Conservation (phyloP, 2,113 vertebrate genomes). For the Notiomystis cincta region DNA sequence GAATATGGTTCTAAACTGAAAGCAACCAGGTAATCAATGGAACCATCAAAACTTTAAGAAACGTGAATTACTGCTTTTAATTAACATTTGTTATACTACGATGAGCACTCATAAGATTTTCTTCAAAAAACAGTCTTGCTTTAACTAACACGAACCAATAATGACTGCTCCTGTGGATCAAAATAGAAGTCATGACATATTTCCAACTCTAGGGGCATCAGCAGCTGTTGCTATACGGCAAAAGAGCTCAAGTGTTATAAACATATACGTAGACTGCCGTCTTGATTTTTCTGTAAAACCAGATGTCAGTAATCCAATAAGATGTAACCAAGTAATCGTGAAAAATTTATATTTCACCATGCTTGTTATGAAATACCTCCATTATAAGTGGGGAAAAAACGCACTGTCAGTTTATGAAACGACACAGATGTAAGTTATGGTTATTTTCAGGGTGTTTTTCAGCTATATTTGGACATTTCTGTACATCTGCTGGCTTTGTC, state of each 20-base stretch:
- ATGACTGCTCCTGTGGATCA: not conserved
- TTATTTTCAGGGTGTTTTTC: not conserved
- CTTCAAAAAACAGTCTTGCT: not conserved
- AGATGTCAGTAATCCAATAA: not conserved
- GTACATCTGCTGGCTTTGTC: not conserved
- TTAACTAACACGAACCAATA: not conserved
- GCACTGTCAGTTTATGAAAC: not conserved
- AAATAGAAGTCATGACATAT: conserved; percentile 22
- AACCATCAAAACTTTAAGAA: not conserved
- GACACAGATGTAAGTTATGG: not conserved
- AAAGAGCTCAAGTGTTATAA: conserved; percentile 6
- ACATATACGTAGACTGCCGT: not conserved
- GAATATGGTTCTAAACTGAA: not conserved
- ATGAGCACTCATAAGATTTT: not conserved
- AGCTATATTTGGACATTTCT: not conserved
- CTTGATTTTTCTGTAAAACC: conserved; percentile 10
- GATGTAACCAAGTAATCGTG: not conserved
- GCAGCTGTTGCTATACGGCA: conserved; percentile 39
- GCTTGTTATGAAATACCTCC: not conserved
- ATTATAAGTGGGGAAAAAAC: not conserved
- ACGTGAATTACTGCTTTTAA: not conserved
- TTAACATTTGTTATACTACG: not conserved
- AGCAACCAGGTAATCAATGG: not conserved
- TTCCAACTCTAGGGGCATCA: conserved; percentile 52
- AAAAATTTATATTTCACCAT: not conserved